Evolutionary conservation across 64 coral and sea anemone genomes (phyloP), one percentile per base, ranked within the genome.

Genomic region (Anthopleura sola): DNA sequence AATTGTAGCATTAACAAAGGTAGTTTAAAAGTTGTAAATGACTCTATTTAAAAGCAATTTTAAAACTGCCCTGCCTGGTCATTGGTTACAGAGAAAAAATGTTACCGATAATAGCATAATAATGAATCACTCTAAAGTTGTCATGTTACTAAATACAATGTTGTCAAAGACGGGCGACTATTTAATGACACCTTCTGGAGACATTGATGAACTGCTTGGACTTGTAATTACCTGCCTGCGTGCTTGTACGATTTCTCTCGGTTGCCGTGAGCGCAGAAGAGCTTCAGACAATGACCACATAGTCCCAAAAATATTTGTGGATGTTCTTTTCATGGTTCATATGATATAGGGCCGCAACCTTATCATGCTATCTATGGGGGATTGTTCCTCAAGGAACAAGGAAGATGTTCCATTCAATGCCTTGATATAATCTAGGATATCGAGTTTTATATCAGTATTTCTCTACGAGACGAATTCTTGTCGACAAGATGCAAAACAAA

Each of bases 31-130:
- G 2, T 71, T 34, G 10, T 71, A 34, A 34, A 71, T 71, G 29
- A 71, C n/a, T 71, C 66, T 71, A 32, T 71, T 71, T 71, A 71
- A 71, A 71, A 36, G 28, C 29, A 71, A 71, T 71, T 71, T 71
- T 71, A 71, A 71, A 71, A 71, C 66, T 32, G 66, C 1, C 34
- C 66, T 20, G 60, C 29, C 14, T 34, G 31, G 66, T 14, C 11
- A 71, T 71, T 33, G 29, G 66, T 71, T 71, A 71, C 66, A 34
- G 28, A 29, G 66, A 6, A 71, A 66, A 66, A 66, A 1, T 26
- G 29, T 32, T 16, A 71, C n/a, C 66, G 29, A 71, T 71, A 71
- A 71, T 71, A 71, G 66, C 28, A 71, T 3, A 14, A 15, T 71
- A 71, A 71, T 71, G 14, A 32, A 71, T 71, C 11, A 3, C 1